Conservation (phyloP, 2,113 vertebrate genomes). For the cattle (Bos taurus) region DNA sequence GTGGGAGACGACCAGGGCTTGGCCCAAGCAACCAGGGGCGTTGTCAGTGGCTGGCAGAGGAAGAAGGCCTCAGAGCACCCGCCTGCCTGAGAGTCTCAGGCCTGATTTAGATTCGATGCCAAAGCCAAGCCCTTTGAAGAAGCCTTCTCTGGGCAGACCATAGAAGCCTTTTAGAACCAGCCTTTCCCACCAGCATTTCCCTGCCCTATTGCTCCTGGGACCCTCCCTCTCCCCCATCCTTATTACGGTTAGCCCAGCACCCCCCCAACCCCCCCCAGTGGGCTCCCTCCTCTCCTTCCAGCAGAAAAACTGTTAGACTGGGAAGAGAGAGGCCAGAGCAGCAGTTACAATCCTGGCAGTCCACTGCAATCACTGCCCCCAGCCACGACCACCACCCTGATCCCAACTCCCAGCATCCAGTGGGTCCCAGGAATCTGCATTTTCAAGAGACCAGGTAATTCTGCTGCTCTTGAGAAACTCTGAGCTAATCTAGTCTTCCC, state of each 20-base stretch:
- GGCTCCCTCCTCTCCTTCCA: background rate
- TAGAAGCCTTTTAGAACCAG: background rate
- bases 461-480: background rate
- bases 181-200: background rate
- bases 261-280: background rate
- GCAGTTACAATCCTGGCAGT: background rate
- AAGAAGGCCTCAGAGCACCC: background rate
- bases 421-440: background rate
- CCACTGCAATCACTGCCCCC: rapidly evolving
- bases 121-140: constrained; percentile 46
- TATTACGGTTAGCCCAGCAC: background rate
- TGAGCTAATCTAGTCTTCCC: background rate
- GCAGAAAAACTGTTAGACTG: background rate
- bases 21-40: constrained; percentile 32
- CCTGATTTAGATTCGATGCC: constrained; percentile 43
- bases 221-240: background rate
- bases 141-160: background rate
- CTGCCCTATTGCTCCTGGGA: background rate
- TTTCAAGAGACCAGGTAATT: background rate
- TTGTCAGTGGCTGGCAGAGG: constrained; percentile 51
- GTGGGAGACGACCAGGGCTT: background rate
- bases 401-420: background rate
- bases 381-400: rapidly evolving
- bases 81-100: constrained; percentile 1
- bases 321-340: background rate